Evolutionary conservation across 2,797 vertebrate genomes (phyloP), one percentile per base, ranked within the genome.

Genomic region (Myripristis jacobus): DNA sequence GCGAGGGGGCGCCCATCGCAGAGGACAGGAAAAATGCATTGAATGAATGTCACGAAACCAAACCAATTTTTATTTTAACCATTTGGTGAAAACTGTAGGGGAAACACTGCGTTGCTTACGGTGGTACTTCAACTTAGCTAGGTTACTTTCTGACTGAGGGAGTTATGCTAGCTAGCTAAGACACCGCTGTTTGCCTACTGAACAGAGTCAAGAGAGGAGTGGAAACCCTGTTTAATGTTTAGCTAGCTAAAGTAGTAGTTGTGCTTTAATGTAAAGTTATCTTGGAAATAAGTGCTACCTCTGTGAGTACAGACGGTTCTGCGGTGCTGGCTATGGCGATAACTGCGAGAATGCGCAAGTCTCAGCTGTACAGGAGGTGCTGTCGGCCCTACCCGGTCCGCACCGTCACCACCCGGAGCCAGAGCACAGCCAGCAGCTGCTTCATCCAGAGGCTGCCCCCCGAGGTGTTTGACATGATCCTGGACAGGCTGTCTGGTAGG

Each of bases 401-500:
- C 21, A 86, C 73, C 60, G 57, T 85, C 24, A 27, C 67, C 44
- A 90, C 88, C 57, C 83, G 90, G 48, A 89, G 80, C 62, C 89
- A 77, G 48, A 3, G 36, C 1, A 2, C 0, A 43, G 13, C 11
- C 57, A 13, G 29, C 16, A 53, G 34, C 67, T 60, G 68, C 69
- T 67, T 85, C 61, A 88, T 93, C 4, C 66, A 75, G 59, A 22
- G 50, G 4, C 84, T 94, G 12, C 93, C 93, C 0, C 0, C 75
- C 0, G 93, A 93, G 73, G 85, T 94, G 19, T 77, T 92, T 6
- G 36, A 89, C 80, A 74, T 92, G 73, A 83, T 94, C 66, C 86
- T 94, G 63, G 86, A 90, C 4, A 68, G 79, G 22, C 75, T 94
- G 8, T 77, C 91, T 0, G 77, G 93, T 94, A 58, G 41, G 82